Base-by-base conservation (phyloP, 2,113 vertebrate genomes). In the Ptychochromis oligacanthus region DNA sequence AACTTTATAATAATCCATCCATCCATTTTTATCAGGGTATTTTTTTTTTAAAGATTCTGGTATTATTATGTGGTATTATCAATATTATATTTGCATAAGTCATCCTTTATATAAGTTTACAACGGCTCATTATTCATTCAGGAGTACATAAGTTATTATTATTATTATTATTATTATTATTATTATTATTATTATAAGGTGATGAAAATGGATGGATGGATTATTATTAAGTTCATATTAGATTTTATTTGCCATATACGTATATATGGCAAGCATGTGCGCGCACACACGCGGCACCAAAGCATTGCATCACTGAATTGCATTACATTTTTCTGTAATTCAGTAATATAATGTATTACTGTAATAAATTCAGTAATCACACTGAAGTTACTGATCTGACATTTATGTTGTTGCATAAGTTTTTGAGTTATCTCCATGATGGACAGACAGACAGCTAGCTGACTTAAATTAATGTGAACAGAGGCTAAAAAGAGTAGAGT, bases 61-160 rank as follows among this genome's bases (percentile, higher is more conserved):
- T 38, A 2, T 40, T 11, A 10, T 40, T 38, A 40, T 2, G 14
- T 64, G 36, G 61, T 36, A 64, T 64, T 20, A 38, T 64, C 61
- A 40, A 0, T 22, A 64, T 0, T 20, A 22, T 64, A 64, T 38
- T 22, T 64, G 36, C 12, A 0, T 12, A 64, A 1, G 62, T 43
- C 36, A 65, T 43, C 31, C 7, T 65, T 65, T 43, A 0, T 65
- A 40, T 65, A 65, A 15, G 14, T 40, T 65, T 65, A 7, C 61
- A 64, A 36, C 7, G 62, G n/a, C 36, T n/a, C 36, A 24, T 24
- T 34, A 34, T 6, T 34, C 14, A 18, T 15, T 18, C 28, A 12
- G 59, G 17, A 61, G 20, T 61, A 60, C 5, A 36, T 6, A 8
- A 36, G 36, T n/a, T n/a, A n/a, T n/a, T n/a, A n/a, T n/a, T n/a